Percentiles rank a stretch among this genome's conserved stretches.
Conservation (phyloP, 2,888 invertebrate species). For the Schizaphis graminum region DNA sequence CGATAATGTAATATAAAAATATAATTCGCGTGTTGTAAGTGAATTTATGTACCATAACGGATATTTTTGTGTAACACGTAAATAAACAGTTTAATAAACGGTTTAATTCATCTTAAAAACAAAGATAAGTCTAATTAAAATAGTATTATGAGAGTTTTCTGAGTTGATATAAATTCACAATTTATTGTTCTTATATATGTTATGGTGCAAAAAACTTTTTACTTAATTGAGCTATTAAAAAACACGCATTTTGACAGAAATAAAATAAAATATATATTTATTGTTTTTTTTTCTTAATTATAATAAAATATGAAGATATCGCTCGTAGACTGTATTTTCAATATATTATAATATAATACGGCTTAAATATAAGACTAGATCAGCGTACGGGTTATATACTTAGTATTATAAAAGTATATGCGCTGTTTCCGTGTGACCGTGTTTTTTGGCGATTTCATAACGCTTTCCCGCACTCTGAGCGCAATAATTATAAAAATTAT, state of each 20-base stretch:
- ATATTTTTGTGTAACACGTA: conserved; percentile 35
- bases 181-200: conserved; percentile 24
- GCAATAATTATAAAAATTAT: neutral
- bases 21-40: conserved; percentile 60
- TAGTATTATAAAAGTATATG: neutral
- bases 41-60: conserved; percentile 53
- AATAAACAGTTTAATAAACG: conserved; percentile 44
- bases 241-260: conserved; percentile 15
- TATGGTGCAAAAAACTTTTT: conserved; percentile 48
- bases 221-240: conserved; percentile 53
- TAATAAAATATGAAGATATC: conserved; percentile 23
- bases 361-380: neutral
- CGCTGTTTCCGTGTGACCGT: neutral
- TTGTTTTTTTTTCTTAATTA: neutral
- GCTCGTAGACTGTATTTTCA: conserved; percentile 9
- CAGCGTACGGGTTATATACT: neutral
- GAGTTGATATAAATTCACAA: conserved; percentile 37
- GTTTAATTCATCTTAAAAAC: conserved; percentile 38
- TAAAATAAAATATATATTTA: conserved; percentile 43
- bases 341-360: neutral
- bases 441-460: neutral
- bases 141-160: conserved; percentile 14
- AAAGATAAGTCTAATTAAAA: conserved; percentile 34
- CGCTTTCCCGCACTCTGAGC: neutral
- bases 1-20: conserved; percentile 51